A percentile compares a stretch with the other conserved stretches of the same genome.
Conservation (phyloP, 1,140 invertebrate genomes). For the Diabrotica undecimpunctata region DNA sequence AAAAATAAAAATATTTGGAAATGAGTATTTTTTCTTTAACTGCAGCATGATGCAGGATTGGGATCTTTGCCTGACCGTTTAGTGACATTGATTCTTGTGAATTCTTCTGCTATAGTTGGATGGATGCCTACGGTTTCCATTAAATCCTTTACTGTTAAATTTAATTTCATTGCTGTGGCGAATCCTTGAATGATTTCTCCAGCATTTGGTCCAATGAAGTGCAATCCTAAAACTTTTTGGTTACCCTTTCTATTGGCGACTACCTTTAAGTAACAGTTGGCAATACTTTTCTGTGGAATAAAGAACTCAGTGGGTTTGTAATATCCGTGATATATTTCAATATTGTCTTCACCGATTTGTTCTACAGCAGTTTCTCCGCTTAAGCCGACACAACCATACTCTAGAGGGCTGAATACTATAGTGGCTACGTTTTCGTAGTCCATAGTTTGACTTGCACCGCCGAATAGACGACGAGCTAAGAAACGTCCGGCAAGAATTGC, state of each 20-base stretch:
- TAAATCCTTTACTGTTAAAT: constrained; percentile 85
- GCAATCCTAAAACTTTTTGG: constrained; percentile 87
- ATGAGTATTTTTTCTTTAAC: constrained; percentile 52
- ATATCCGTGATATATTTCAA: constrained; percentile 88
- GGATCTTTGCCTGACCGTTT: constrained; percentile 80
- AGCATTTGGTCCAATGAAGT: constrained; percentile 92
- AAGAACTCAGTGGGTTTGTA: constrained; percentile 96
- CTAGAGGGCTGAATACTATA: constrained; percentile 94
- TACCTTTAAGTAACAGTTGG: constrained; percentile 78
- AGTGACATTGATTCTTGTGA: constrained; percentile 73
- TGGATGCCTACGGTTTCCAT: constrained; percentile 94
- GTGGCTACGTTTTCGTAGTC: constrained; percentile 94
- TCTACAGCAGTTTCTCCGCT: constrained; percentile 85
- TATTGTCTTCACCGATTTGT: constrained; percentile 61
- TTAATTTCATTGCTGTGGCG: constrained; percentile 76
- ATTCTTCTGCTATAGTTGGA: constrained; percentile 92
- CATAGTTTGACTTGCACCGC: constrained; percentile 58
- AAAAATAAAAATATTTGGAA: background rate
- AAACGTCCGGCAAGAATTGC: constrained; percentile 91
- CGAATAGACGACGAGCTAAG: constrained; percentile 73
- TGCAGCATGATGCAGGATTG: constrained; percentile 80
- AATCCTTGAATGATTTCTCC: constrained; percentile 98
- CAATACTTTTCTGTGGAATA: constrained; percentile 75
- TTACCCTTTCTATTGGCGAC: constrained; percentile 61
- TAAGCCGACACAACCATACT: constrained; percentile 89